Evolutionary conservation across 2,888 invertebrate species (phyloP), one percentile per base, ranked within the genome.

Genomic region (Masnerella sp.): DNA sequence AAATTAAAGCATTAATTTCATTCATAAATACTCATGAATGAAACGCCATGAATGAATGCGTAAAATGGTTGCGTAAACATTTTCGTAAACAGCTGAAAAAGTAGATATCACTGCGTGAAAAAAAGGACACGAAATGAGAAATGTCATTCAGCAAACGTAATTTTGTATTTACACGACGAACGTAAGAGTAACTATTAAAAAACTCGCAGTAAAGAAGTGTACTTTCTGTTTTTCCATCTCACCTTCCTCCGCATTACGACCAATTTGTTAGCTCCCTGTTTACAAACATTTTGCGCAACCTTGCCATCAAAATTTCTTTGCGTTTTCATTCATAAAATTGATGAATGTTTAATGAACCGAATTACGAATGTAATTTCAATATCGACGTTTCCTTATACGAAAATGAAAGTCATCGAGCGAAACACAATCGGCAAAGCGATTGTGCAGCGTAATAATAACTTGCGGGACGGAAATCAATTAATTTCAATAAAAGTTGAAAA

Each of bases 341-440:
- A 52, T 52, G 45, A 52, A 64, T 52, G 36, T 28, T 51, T 47
- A 67, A 67, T 58, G 58, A 58, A 18, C 47, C 18, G 18, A 47
- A 56, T 58, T 42, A 47, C 14, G 47, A 38, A 47, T 14, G 49
- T 58, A 49, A 49, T 65, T 67, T 58, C 34, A 42, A 30, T 43
- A 43, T 43, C 18, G 45, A 49, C 25, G 28, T 67, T 67, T 58
- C 67, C 51, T 43, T 43, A 42, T 58, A 58, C 18, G 58, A 67
- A 67, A 67, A 43, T n/a, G 54, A 56, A 67, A 58, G 58, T 67
- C 58, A 67, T 67, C 58, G 34, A 51, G 51, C 43, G 34, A 67
- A 51, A 47, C 47, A 18, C 47, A 56, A 56, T 52, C 34, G 52
- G 22, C 42, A 40, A 47, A 38, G 47, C 47, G 54, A 17, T 52